These are phyloP conservation scores for Parapristionchus giblindavisi DNA, from an alignment of 2,888 invertebrate genomes.

Conservation along the genomic window DNA sequence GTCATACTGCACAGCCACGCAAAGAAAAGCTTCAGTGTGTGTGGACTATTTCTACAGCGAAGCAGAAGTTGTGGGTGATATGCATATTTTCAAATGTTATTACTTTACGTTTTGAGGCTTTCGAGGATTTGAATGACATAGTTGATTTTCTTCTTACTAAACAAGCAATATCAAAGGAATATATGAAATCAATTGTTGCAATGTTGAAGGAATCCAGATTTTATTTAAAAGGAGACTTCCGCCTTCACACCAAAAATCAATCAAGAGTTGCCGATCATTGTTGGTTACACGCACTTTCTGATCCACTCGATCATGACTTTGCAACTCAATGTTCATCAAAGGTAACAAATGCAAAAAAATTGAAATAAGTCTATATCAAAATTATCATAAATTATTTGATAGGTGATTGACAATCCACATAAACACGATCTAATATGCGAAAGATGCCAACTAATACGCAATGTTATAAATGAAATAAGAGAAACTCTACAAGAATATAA, in stretches of 20 bases:
- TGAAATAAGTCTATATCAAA: too few species aligned
- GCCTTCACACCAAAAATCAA: neutral
- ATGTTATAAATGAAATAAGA: too few species aligned
- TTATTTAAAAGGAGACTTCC: neutral
- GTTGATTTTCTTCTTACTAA: neutral
- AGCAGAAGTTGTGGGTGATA: neutral
- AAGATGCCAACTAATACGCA: too few species aligned
- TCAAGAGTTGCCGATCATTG: neutral
- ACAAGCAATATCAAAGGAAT: neutral
- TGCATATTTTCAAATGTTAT: too few species aligned
- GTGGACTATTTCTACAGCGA: conserved; percentile 37
- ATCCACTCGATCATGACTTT: too few species aligned
- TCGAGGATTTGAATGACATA: neutral
- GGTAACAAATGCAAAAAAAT: too few species aligned
- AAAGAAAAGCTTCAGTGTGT: conserved; percentile 21
- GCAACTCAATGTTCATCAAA: too few species aligned
- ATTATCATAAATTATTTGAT: too few species aligned
- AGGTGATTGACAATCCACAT: too few species aligned
- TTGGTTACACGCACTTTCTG: neutral
- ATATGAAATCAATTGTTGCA: neutral
- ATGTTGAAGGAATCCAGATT: neutral
- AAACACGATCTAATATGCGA: too few species aligned
- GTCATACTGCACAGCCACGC: conserved; percentile 14
- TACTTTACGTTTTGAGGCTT: neutral
- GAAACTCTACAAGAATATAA: too few species aligned